Percentiles rank a stretch among this genome's conserved stretches.
These are phyloP conservation scores for Fopius arisanus DNA, from an alignment of 1,140 invertebrate genomes.

Conservation along the genomic window DNA sequence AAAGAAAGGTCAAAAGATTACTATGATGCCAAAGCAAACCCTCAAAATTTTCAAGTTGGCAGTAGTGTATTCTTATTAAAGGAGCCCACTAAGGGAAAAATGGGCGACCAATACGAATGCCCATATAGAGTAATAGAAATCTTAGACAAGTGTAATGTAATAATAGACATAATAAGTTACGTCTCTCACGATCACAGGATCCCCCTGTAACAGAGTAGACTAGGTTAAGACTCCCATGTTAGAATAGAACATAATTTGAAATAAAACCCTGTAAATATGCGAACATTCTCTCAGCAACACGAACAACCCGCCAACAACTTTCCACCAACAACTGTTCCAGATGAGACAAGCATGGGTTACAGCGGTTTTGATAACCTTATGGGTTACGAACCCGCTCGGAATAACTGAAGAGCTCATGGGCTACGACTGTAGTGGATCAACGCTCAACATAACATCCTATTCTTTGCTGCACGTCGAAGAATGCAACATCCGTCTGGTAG, in stretches of 20 bases:
- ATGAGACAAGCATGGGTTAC: neutral
- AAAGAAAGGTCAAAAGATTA: neutral
- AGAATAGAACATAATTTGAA: neutral
- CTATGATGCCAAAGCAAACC: constrained; percentile 9
- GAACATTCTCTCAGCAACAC: too few species aligned
- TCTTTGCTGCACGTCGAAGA: neutral
- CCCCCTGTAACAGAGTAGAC: neutral
- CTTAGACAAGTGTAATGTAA: neutral
- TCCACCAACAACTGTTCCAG: neutral
- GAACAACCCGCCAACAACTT: neutral
- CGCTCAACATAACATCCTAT: neutral
- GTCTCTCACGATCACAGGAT: neutral
- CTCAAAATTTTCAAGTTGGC: neutral
- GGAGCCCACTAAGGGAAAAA: neutral
- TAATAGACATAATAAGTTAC: neutral
- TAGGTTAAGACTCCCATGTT: too few species aligned
- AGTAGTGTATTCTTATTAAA: neutral
- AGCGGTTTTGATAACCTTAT: neutral
- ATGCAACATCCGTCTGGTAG: neutral
- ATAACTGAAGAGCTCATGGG: neutral
- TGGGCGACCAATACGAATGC: neutral
- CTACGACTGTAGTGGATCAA: neutral
- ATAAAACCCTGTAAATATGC: too few species aligned
- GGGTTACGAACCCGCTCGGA: neutral
- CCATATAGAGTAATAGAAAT: neutral